Base-by-base conservation (phyloP, 2,113 vertebrate species). In the Siniperca chuatsi region DNA sequence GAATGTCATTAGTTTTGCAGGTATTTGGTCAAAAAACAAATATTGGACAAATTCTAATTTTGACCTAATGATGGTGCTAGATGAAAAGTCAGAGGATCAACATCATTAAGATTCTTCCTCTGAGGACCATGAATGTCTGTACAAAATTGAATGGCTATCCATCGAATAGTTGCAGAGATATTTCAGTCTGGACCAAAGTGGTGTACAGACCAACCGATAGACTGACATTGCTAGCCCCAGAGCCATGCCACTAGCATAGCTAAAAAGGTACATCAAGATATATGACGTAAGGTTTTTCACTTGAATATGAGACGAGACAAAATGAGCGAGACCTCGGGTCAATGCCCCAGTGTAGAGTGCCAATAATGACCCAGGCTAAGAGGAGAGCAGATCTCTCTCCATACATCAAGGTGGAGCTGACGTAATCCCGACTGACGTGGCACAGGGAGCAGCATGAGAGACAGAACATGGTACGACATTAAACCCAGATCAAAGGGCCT, bases 401-500 rank as follows among this genome's bases (percentile, higher is more conserved):
- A 65, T 75, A 88, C 87, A 92, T 94, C 82, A 88, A 93, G 90
- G 85, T 69, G 77, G 80, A 77, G 89, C 87, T 90, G 87, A 84
- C 78, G 79, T 93, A 93, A 95, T 93, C 95, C 92, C 82, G 44
- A 73, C 52, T 83, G 92, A 92, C 89, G 52, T 42, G 78, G 81
- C 80, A 76, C 81, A 58, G 48, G 15, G 79, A 92, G 85, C 91
- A 73, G 85, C 84, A 60, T 64, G 86, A 87, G 82, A 88, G 75
- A 88, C 87, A 67, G 79, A 90, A 91, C 90, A 92, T 91, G 89
- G 89, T 90, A 85, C 86, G 57, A 89, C 86, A 90, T 88, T 94
- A 92, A 92, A 94, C 89, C 87, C 42, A 75, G 92, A 95, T 96
- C 94, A 95, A 95, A 95, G 93, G 82, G 61, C 87, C 87, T 78